Evolutionary conservation across 2,888 invertebrate species (phyloP).

Genomic region (Zonitis immaculata): DNA sequence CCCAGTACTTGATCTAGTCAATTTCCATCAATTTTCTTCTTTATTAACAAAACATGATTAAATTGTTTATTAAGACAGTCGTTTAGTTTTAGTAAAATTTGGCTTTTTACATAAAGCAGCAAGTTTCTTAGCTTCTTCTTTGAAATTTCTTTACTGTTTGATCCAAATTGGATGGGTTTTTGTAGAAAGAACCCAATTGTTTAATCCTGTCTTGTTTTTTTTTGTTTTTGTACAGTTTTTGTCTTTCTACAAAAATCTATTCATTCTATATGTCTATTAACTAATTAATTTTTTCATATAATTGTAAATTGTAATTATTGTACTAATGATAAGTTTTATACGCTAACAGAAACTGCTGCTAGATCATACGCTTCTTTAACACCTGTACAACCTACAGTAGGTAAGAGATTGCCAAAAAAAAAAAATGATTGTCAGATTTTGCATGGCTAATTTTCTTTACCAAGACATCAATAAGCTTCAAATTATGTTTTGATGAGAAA

Average conservation of each 20-base stretch:
- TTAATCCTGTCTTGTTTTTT: no score
- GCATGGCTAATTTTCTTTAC: not conserved
- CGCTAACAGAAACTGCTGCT: constrained; percentile 50
- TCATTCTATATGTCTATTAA: no score
- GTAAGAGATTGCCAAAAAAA: constrained; percentile 41
- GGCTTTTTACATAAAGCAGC: not conserved
- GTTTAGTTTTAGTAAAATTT: no score
- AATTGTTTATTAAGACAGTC: no score
- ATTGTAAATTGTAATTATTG: no score
- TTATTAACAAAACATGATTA: not conserved
- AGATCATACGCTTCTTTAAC: constrained; percentile 56
- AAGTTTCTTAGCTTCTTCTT: not conserved
- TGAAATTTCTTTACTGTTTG: not conserved
- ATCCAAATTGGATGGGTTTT: not conserved
- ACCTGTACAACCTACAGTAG: constrained; percentile 52
- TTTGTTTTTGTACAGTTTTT: no score
- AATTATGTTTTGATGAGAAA: no score
- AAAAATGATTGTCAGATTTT: not conserved
- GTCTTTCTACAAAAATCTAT: no score
- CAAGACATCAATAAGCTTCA: no score
- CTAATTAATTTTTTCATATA: not conserved
- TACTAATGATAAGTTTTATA: constrained; percentile 27
- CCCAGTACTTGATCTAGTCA: not conserved
- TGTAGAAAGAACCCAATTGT: not conserved
- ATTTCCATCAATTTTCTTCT: not conserved